phyloP scores from a whole-genome alignment of 2,797 vertebrate species.

The Enteromius viviparus region DNA sequence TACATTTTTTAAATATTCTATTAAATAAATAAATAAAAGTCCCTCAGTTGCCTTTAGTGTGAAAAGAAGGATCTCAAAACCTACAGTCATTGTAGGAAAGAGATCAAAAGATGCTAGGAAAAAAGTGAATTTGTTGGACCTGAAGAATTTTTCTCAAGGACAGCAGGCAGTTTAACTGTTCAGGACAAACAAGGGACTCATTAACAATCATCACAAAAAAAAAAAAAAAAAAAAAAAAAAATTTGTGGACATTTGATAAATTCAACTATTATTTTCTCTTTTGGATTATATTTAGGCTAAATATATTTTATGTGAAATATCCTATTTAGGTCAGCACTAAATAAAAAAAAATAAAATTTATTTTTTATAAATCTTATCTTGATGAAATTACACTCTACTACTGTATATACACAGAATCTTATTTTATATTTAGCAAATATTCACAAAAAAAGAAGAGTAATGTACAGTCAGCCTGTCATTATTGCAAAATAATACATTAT shows the following conservation, averaged over 20 bases:
- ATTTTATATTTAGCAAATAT: background rate
- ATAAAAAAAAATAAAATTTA: no score
- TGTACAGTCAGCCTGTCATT: background rate
- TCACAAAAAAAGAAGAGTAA: background rate
- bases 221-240: no score
- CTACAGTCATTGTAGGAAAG: background rate
- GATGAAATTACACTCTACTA: no score
- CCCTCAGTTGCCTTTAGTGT: background rate
- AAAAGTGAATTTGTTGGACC: no score
- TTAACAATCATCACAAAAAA: no score
- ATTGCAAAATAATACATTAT: background rate
- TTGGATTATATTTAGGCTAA: no score
- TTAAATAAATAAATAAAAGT: no score
- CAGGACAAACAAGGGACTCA: background rate
- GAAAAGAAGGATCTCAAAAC: background rate
- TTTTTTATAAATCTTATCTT: no score
- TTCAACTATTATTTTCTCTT: no score
- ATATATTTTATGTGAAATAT: background rate
- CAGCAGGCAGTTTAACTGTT: background rate
- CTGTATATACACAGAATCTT: background rate
- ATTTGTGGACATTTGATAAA: no score
- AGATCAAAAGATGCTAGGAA: background rate
- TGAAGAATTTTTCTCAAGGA: background rate
- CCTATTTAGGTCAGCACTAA: no score
- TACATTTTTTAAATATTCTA: background rate